Evolutionary conservation across 2,113 vertebrate species (phyloP), one percentile per base, ranked within the genome.

Genomic region (Pseudonaja textilis): DNA sequence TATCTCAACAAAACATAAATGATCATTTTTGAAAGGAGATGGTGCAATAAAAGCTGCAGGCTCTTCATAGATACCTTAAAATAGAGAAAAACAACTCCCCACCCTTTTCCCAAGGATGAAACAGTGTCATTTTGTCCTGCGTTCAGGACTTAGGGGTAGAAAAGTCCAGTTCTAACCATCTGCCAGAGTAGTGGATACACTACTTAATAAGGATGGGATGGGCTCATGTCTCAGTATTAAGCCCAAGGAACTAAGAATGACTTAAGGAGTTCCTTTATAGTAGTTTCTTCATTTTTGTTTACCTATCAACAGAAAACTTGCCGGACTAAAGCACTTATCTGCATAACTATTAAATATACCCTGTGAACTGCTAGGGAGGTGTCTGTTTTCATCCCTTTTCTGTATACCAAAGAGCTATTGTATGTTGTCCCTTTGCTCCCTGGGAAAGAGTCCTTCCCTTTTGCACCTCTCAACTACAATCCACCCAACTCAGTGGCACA

Each of bases 41-140:
- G 10, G 45, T 45, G 2, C 22, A 92, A 45, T 89, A 89, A 56
- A 55, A 89, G 59, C 2, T 29, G 5, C 9, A 23, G 23, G 39
- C 29, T 47, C 26, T 89, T 89, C 12, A 39, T 50, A 29, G 61
- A 89, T 85, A 89, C 64, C 47, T 92, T 42, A 85, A 89, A 92
- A 89, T 59, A 89, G 89, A 85, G 42, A 92, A 59, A 59, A 89
- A 85, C 29, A 85, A 59, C 50, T 92, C 10, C 45, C 64, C 69
- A 8, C n/a, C 16, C 69, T 39, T 39, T 16, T 16, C n/a, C n/a
- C 69, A 4, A 1, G 8, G 29, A 39, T 26, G 42, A 61, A 64
- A 26, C 16, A 20, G 10, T 29, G 29, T 87, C 10, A n/a, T 52
- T 59, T 25, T 61, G 39, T 61, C 56, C 23, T 61, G 8, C 2